Evolutionary conservation across 2,888 invertebrate genomes (phyloP).

Genomic region (Machimus atricapillus): DNA sequence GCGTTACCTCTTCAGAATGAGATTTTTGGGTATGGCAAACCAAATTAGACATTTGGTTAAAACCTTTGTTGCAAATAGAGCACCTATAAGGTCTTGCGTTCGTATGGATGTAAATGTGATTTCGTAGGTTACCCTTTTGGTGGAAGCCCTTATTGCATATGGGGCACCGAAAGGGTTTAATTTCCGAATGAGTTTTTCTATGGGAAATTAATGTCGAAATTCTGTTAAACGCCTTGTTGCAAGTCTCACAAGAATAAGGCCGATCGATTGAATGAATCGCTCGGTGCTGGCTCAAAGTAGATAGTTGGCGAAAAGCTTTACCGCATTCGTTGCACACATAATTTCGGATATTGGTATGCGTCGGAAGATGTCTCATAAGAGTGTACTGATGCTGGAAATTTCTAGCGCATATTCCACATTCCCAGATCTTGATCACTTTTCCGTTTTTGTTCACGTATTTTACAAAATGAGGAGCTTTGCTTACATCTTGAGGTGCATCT

Average conservation of each 20-base stretch:
- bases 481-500: background rate
- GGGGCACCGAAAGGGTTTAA: constrained; percentile 77
- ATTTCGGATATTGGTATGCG: constrained; percentile 79
- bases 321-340: constrained; percentile 77
- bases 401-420: constrained; percentile 76
- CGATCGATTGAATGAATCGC: constrained; percentile 80
- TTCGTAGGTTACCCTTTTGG: constrained; percentile 82
- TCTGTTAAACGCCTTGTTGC: constrained; percentile 79
- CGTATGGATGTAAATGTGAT: constrained; percentile 80
- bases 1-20: constrained; percentile 40
- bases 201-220: constrained; percentile 83
- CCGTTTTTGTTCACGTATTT: background rate
- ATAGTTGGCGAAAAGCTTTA: constrained; percentile 77
- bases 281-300: constrained; percentile 77
- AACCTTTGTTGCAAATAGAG: constrained; percentile 75
- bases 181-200: constrained; percentile 77
- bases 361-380: constrained; percentile 76
- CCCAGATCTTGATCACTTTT: constrained; percentile 68
- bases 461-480: background rate
- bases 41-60: constrained; percentile 82
- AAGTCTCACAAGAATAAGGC: constrained; percentile 77
- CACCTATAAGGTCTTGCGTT: constrained; percentile 81
- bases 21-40: constrained; percentile 71
- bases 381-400: constrained; percentile 81
- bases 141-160: constrained; percentile 81